Percentiles rank a stretch among this genome's conserved stretches.
Conservation (phyloP, 2,888 invertebrate genomes). For the Thymelicus sylvestris region DNA sequence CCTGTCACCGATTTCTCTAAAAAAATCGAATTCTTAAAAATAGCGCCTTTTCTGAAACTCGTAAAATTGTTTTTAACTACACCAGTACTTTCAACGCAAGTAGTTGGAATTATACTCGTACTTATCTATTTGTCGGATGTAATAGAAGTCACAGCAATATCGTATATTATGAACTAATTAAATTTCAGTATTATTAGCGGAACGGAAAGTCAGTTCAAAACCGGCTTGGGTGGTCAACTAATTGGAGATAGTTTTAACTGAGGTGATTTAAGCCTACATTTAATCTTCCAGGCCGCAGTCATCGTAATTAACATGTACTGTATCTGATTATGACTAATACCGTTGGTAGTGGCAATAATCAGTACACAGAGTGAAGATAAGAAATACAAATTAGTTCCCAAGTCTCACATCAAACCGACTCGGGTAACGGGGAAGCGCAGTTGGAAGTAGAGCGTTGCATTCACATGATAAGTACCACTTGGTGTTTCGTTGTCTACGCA, state of each 20-base stretch:
- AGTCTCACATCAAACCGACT: conserved; percentile 48
- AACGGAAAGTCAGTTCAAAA: conserved; percentile 13
- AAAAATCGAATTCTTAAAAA: too few species aligned
- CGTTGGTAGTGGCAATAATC: conserved; percentile 10
- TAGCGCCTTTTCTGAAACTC: too few species aligned
- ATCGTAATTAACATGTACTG: conserved; percentile 25
- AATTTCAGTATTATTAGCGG: conserved; percentile 21
- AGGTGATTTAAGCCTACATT: conserved; percentile 23
- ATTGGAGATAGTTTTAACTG: conserved; percentile 13
- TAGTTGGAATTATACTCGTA: not conserved
- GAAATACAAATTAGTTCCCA: conserved; percentile 37
- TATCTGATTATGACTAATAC: conserved; percentile 12
- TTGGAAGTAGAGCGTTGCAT: conserved; percentile 74
- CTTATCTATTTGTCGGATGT: conserved; percentile 5
- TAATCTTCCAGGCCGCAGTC: conserved; percentile 20
- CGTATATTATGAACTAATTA: conserved; percentile 12
- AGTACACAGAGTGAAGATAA: conserved; percentile 23
- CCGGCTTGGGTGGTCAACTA: conserved; percentile 27
- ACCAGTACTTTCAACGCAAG: not conserved
- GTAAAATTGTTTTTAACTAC: not conserved
- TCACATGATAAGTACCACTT: conserved; percentile 70
- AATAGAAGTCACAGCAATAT: not conserved
- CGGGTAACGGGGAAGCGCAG: conserved; percentile 59
- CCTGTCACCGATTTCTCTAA: too few species aligned
- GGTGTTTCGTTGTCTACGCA: conserved; percentile 59